A percentile compares a stretch with the other conserved stretches of the same genome.
phyloP scores from a whole-genome alignment of 1,140 invertebrate genomes.

The Diabrotica virgifera region DNA sequence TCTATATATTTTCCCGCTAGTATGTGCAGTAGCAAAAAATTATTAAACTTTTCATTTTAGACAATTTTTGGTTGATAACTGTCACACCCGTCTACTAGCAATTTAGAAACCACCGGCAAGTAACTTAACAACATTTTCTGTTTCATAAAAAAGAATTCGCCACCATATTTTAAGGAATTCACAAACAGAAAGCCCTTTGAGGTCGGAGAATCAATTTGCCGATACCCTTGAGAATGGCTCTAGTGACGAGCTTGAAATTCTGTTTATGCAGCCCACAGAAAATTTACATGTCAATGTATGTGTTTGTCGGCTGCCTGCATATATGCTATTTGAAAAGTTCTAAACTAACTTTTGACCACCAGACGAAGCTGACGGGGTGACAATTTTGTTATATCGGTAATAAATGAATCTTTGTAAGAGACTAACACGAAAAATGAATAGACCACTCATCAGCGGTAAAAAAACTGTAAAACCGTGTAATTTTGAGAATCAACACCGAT shows the following conservation, averaged over 20 bases:
- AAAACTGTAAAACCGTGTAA: too few relatives aligned
- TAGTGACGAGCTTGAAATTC: slow-evolving; percentile 21
- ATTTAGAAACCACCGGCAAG: too few relatives aligned
- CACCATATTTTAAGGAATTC: slow-evolving; percentile 19
- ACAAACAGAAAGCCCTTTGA: slow-evolving; percentile 24
- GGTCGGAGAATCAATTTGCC: slow-evolving; percentile 26
- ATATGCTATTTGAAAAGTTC: slow-evolving; percentile 12
- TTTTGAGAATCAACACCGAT: too few relatives aligned
- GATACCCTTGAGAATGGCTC: slow-evolving; percentile 15
- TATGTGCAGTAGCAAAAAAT: too few relatives aligned
- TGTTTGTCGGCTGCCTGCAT: slow-evolving; percentile 8
- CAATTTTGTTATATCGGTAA: background rate
- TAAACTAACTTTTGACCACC: slow-evolving; percentile 1
- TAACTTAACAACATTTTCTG: too few relatives aligned
- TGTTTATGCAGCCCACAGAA: slow-evolving; percentile 21
- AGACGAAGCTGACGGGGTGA: background rate
- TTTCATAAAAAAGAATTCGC: slow-evolving; percentile 7
- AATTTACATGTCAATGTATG: slow-evolving; percentile 23
- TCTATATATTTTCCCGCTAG: too few relatives aligned
- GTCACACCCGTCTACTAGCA: too few relatives aligned
- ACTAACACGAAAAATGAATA: too few relatives aligned
- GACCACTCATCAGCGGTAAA: too few relatives aligned
- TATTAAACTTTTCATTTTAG: too few relatives aligned
- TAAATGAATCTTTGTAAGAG: too few relatives aligned
- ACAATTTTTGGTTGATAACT: too few relatives aligned